Evolutionary conservation across 1,140 invertebrate species (phyloP).

Genomic region (Zaprionus taronus): DNA sequence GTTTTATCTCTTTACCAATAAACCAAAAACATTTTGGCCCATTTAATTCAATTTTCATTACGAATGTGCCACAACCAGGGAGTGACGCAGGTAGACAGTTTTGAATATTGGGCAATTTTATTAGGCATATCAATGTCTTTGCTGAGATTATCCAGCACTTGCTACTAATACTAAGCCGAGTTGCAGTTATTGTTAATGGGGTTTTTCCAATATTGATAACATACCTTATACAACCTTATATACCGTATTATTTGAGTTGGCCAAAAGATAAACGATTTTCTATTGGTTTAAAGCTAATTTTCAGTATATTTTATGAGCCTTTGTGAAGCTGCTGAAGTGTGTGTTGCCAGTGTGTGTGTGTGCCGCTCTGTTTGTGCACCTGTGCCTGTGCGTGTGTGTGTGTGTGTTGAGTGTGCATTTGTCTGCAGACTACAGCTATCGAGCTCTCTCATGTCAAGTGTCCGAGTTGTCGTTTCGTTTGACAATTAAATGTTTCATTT

Average conservation of each 20-base stretch:
- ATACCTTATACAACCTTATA: not conserved
- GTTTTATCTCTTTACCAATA: slow-evolving; percentile 36
- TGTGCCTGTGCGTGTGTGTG: not conserved
- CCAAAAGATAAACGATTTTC: not conserved
- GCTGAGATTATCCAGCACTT: not conserved
- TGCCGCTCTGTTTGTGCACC: not conserved
- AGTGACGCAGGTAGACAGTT: not conserved
- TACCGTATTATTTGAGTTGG: not conserved
- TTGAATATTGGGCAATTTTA: not conserved
- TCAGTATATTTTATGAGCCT: not conserved
- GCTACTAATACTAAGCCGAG: not conserved
- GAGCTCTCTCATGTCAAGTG: slow-evolving; percentile 28
- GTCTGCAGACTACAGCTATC: not conserved
- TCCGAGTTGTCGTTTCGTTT: slow-evolving; percentile 47
- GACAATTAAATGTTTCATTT: slow-evolving; percentile 53
- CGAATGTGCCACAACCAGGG: slow-evolving; percentile 13
- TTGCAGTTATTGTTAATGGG: not conserved
- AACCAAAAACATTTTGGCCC: slow-evolving; percentile 34
- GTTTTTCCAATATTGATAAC: not conserved
- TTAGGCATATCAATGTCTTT: not conserved
- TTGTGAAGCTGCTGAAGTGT: not conserved
- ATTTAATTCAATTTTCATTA: slow-evolving; percentile 49
- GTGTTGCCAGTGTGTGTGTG: not conserved
- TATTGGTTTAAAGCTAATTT: not conserved
- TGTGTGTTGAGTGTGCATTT: not conserved